A percentile compares a stretch with the other conserved stretches of the same genome.
phyloP scores from a whole-genome alignment of 2,888 invertebrate species.

The Hydrotaea cyrtoneurina region DNA sequence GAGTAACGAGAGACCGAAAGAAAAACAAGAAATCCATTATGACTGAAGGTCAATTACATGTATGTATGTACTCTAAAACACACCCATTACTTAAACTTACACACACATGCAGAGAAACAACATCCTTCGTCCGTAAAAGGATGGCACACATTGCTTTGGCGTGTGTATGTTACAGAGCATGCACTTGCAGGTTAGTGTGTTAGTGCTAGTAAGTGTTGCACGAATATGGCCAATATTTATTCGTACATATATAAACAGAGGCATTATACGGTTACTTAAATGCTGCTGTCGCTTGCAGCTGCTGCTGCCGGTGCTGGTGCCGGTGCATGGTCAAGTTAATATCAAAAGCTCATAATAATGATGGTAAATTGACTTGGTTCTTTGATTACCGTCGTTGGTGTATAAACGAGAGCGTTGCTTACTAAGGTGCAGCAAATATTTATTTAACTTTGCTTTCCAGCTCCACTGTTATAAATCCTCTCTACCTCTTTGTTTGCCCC shows the following conservation, averaged over 20 bases:
- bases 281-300: slow-evolving; percentile 3
- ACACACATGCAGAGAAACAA: background rate
- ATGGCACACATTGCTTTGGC: background rate
- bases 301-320: slow-evolving; percentile 7
- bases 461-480: background rate
- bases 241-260: slow-evolving; percentile 30
- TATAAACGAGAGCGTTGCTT: background rate
- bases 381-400: slow-evolving; percentile 46
- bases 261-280: slow-evolving; percentile 48
- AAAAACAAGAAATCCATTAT: slow-evolving; percentile 47
- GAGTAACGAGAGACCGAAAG: background rate
- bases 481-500: background rate
- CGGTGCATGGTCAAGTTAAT: slow-evolving; percentile 55
- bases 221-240: slow-evolving; percentile 41
- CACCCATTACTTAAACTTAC: too few relatives aligned
- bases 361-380: slow-evolving; percentile 57
- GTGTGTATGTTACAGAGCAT: background rate
- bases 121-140: background rate
- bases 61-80: slow-evolving; percentile 41
- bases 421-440: slow-evolving; percentile 47
- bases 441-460: slow-evolving; percentile 36
- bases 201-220: slow-evolving; percentile 3
- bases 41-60: slow-evolving; percentile 66
- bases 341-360: slow-evolving; percentile 64
- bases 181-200: background rate